Evolutionary conservation across 2,113 vertebrate genomes (phyloP).

Genomic region (Trinectes maculatus): DNA sequence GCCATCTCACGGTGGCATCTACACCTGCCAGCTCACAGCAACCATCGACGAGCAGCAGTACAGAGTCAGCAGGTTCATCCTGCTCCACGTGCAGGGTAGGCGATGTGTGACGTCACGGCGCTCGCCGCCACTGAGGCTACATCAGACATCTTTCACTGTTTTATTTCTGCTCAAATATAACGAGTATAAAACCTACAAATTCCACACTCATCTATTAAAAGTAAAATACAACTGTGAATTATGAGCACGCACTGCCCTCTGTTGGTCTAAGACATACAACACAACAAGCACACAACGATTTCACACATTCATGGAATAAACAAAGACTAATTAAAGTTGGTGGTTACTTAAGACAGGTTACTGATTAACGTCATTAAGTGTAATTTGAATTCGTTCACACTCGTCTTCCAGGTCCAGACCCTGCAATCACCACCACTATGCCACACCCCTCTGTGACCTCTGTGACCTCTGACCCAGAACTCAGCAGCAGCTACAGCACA

Average conservation of each 20-base stretch:
- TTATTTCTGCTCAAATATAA: too few species aligned
- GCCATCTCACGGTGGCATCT: slow-evolving; percentile 80
- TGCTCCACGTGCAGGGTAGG: slow-evolving; percentile 81
- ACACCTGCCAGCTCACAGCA: slow-evolving; percentile 83
- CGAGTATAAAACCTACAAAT: too few species aligned
- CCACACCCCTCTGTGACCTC: slow-evolving; percentile 12
- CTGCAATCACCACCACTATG: background rate
- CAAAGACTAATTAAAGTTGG: too few species aligned
- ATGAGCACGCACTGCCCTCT: slow-evolving; percentile 30
- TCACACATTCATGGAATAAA: too few species aligned
- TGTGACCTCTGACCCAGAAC: slow-evolving; percentile 10
- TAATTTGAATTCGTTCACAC: too few species aligned
- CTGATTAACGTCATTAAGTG: too few species aligned
- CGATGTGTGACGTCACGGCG: background rate
- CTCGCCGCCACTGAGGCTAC: too few species aligned
- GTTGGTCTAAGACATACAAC: slow-evolving; percentile 18
- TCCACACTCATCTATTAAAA: too few species aligned
- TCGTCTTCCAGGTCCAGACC: slow-evolving; percentile 14
- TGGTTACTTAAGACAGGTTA: too few species aligned
- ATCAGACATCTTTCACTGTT: too few species aligned
- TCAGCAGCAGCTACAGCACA: slow-evolving; percentile 4
- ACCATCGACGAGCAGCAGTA: slow-evolving; percentile 68
- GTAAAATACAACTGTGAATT: too few species aligned
- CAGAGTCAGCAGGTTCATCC: slow-evolving; percentile 83
- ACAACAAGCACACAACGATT: background rate